phyloP scores from a whole-genome alignment of 2,888 invertebrate species.

The Phyllotreta striolata region DNA sequence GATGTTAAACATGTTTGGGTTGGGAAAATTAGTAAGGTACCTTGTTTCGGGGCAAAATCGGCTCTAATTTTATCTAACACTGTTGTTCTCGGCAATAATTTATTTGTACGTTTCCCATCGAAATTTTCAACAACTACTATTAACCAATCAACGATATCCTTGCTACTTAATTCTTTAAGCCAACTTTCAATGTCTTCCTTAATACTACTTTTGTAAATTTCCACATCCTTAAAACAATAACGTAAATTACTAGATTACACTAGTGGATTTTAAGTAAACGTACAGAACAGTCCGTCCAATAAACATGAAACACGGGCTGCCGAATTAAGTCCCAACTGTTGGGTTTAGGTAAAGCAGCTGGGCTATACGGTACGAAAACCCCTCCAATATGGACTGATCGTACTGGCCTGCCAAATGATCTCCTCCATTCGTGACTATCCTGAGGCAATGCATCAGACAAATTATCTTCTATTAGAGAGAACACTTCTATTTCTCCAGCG shows the following conservation, averaged over 20 bases:
- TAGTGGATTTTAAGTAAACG: conserved; percentile 53
- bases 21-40: conserved; percentile 44
- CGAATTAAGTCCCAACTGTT: conserved; percentile 79
- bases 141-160: conserved; percentile 89
- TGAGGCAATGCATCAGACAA: conserved; percentile 82
- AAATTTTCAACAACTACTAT: conserved; percentile 91
- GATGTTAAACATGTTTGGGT: neutral
- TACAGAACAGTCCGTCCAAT: conserved; percentile 94
- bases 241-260: neutral
- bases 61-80: conserved; percentile 93
- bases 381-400: conserved; percentile 86
- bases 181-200: conserved; percentile 90
- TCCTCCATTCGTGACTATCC: conserved; percentile 91
- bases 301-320: conserved; percentile 91
- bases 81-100: conserved; percentile 89
- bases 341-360: conserved; percentile 75
- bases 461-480: conserved; percentile 81
- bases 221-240: conserved; percentile 76
- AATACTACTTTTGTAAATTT: conserved; percentile 86
- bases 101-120: conserved; percentile 90
- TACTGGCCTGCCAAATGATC: conserved; percentile 86
- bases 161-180: conserved; percentile 79
- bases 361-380: conserved; percentile 81
- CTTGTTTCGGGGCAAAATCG: conserved; percentile 92
- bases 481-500: conserved; percentile 85